Conservation (phyloP, 2,113 vertebrate species). For the Ahaetulla prasina region DNA sequence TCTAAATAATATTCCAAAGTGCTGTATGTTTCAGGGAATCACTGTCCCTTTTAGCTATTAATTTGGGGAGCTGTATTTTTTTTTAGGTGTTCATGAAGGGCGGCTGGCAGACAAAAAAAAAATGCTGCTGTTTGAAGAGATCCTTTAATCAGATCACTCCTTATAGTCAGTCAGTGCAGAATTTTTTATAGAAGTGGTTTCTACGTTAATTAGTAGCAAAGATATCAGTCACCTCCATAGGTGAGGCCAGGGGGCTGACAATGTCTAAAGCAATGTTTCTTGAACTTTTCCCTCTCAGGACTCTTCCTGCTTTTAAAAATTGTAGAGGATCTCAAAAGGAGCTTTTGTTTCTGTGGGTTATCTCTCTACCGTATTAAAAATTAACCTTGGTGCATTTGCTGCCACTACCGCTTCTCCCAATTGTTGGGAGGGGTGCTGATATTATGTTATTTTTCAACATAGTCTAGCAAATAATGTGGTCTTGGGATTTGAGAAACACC, state of each 20-base stretch:
- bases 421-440: background rate
- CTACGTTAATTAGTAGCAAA: background rate
- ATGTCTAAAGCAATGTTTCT: background rate
- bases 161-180: background rate
- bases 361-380: background rate
- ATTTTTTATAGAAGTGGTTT: background rate
- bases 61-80: background rate
- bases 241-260: background rate
- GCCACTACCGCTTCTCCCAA: background rate
- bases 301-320: background rate
- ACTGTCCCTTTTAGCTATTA: background rate
- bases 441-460: background rate
- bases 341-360: background rate
- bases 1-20: background rate
- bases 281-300: background rate
- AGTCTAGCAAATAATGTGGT: background rate
- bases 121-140: background rate
- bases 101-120: background rate
- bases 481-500: background rate
- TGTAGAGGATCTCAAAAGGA: background rate
- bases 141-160: background rate
- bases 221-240: background rate
- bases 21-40: background rate
- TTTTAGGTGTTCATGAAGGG: background rate
- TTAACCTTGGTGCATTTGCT: background rate